Percentiles rank a stretch among this genome's conserved stretches.
These are phyloP conservation scores for Leptopilina myrica DNA, from an alignment of 2,888 invertebrate species.

Conservation along the genomic window DNA sequence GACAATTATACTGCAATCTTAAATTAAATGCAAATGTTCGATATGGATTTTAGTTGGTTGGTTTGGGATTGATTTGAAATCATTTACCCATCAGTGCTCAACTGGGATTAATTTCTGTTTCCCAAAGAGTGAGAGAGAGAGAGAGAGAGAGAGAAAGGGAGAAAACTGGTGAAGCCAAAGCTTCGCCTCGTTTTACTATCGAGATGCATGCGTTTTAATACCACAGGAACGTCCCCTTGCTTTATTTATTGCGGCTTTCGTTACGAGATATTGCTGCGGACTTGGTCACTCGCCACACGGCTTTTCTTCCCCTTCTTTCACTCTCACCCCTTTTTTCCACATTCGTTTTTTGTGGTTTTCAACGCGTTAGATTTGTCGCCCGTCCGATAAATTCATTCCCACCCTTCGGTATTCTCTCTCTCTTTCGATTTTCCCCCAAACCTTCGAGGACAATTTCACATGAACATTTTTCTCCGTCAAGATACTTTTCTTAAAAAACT, in stretches of 20 bases:
- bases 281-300: slow-evolving; percentile 61
- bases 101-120: slow-evolving; percentile 50
- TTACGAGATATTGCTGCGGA: slow-evolving; percentile 71
- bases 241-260: slow-evolving; percentile 72
- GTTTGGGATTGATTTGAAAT: slow-evolving; percentile 40
- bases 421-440: not conserved
- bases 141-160: not conserved
- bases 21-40: slow-evolving; percentile 19
- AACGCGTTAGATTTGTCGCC: slow-evolving; percentile 56
- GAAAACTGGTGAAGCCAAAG: slow-evolving; percentile 36
- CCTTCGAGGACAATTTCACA: not conserved
- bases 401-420: slow-evolving; percentile 38
- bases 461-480: not conserved
- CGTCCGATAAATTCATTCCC: slow-evolving; percentile 57
- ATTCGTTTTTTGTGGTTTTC: not conserved
- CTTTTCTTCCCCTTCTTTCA: slow-evolving; percentile 12
- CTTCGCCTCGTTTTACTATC: slow-evolving; percentile 41
- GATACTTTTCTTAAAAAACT: not conserved
- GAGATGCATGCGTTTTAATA: slow-evolving; percentile 74
- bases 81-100: slow-evolving; percentile 49
- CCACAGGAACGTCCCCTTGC: slow-evolving; percentile 62
- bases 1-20: slow-evolving; percentile 17
- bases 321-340: slow-evolving; percentile 26
- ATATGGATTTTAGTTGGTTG: slow-evolving; percentile 14
- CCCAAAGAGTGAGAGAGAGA: slow-evolving; percentile 20